Evolutionary conservation across 2,113 vertebrate species (phyloP).

Genomic region (human): DNA sequence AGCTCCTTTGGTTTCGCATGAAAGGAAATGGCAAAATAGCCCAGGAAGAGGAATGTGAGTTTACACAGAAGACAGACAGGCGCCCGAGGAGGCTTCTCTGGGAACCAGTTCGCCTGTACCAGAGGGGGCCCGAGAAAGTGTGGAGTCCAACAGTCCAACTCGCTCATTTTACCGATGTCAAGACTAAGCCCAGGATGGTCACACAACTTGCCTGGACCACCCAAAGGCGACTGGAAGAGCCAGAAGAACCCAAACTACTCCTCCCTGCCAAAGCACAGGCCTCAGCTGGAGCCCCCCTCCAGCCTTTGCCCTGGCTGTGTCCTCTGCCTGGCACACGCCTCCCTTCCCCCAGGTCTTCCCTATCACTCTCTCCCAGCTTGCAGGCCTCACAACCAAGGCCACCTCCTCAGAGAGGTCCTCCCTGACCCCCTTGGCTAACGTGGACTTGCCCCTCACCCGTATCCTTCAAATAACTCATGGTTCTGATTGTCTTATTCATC

Average conservation of each 20-base stretch:
- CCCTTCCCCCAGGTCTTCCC: background rate
- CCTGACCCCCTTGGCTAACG: background rate
- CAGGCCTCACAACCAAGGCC: too few relatives aligned
- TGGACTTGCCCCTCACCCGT: background rate
- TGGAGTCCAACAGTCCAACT: background rate
- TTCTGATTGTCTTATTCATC: background rate
- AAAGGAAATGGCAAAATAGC: conserved; percentile 62
- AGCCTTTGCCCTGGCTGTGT: background rate
- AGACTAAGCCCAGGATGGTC: background rate
- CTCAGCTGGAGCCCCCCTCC: background rate
- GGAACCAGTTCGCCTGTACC: background rate
- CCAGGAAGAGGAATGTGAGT: background rate
- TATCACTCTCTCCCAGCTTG: background rate
- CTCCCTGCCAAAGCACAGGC: background rate
- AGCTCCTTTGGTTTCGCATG: conserved; percentile 48
- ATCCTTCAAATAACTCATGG: background rate
- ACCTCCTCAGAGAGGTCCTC: background rate
- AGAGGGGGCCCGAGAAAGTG: accelerated
- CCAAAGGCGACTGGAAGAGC: background rate
- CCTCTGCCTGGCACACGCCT: background rate
- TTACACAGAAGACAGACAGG: background rate
- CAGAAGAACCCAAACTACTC: background rate
- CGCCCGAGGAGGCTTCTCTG: background rate
- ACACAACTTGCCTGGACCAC: background rate
- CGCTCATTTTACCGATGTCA: background rate